Base-by-base conservation (phyloP, 2,888 invertebrate species). In the Calameuta filiformis region DNA sequence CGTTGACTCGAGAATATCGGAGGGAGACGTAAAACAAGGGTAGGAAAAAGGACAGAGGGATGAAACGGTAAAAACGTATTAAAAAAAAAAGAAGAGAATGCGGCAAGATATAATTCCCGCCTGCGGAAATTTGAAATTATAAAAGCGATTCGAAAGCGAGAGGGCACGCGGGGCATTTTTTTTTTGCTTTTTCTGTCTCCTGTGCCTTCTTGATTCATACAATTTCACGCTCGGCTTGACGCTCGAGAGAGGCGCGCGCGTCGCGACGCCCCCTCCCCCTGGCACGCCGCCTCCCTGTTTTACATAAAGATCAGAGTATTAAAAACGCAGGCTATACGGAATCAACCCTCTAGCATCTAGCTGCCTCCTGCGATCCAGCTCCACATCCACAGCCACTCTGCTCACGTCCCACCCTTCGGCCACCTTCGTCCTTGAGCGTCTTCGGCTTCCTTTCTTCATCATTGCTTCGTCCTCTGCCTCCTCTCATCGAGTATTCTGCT, bases 291-390 rank as follows among this genome's bases (percentile, higher is more conserved):
- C 33, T 15, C 69, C 86, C 88, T 86, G 87, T 87, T 91, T 91
- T 91, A 91, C 91, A 91, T 91, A 90, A 91, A 91, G 91, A 91
- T 91, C 91, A 86, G 91, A 91, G 90, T 89, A 91, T 91, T 91
- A 91, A 91, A 91, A 91, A 91, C 89, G 90, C 90, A 83, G 85
- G 87, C 87, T 88, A 85, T 85, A 87, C 86, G 86, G 85, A 89
- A 89, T 87, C 87, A 87, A 87, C 88, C 90, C 88, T 85, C 83
- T 76, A 77, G 79, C 79, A 77, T 78, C 75, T 73, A 79, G 79
- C 73, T 76, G 56, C 79, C 78, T 79, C 76, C 69, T 35, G 73
- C 76, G 35, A 68, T 68, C 35, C 35, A 33, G 73, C 79, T 73
- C 73, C 76, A 3, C 33, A 33, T 33, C 33, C 33, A 33, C 33